phyloP scores from a whole-genome alignment of 2,888 invertebrate genomes.

The Caenorhabditis uteleia region DNA sequence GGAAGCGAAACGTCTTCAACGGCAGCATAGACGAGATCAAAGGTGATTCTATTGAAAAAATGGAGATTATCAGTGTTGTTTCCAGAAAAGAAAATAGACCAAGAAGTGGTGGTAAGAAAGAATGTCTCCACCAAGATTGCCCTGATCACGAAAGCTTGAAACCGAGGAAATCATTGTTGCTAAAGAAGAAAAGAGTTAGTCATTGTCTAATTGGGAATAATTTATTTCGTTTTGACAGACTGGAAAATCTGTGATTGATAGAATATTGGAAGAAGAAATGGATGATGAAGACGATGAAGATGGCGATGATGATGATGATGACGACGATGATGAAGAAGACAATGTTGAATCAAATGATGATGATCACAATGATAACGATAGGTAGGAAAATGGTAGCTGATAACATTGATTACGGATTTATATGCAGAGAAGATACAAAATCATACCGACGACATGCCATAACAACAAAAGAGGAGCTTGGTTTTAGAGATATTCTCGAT shows the following conservation, averaged over 20 bases:
- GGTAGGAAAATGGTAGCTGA: too few relatives aligned
- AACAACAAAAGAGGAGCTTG: constrained; percentile 63
- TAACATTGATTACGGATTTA: constrained; percentile 20
- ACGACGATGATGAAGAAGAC: constrained; percentile 9
- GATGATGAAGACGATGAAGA: constrained; percentile 41
- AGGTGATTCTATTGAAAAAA: background rate
- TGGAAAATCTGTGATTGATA: constrained; percentile 10
- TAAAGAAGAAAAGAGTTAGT: constrained; percentile 15
- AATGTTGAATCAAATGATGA: constrained; percentile 6
- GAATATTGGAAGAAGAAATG: constrained; percentile 16
- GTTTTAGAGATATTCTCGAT: constrained; percentile 57
- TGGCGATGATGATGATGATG: constrained; percentile 38
- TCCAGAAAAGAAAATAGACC: constrained; percentile 15
- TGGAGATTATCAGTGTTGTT: background rate
- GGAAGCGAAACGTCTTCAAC: constrained; percentile 23
- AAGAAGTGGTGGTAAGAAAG: constrained; percentile 3
- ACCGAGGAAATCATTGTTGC: constrained; percentile 24
- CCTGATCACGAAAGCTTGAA: constrained; percentile 18
- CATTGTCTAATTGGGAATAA: background rate
- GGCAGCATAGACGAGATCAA: constrained; percentile 16
- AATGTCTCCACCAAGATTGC: constrained; percentile 30
- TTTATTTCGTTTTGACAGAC: constrained; percentile 1
- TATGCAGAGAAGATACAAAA: constrained; percentile 31
- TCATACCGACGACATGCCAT: constrained; percentile 63
- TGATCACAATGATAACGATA: too few relatives aligned